Conservation (phyloP, 1,140 invertebrate genomes). For the Bombus consobrinus region DNA sequence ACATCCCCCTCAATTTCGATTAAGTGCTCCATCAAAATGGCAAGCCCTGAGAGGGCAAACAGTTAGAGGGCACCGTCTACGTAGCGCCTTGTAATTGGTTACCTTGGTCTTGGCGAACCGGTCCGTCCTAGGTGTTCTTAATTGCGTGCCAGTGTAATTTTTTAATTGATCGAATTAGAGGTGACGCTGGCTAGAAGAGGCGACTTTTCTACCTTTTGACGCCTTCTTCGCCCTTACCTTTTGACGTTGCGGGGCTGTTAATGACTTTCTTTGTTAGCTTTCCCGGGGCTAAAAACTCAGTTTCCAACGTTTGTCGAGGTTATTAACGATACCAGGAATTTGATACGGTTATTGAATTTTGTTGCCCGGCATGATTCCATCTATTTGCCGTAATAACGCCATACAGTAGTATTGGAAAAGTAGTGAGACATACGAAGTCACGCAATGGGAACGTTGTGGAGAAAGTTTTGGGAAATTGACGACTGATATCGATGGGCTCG, state of each 20-base stretch:
- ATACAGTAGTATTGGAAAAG: background rate
- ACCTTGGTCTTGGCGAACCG: background rate
- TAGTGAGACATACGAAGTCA: background rate
- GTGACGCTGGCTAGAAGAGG: no score
- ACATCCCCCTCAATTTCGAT: slow-evolving; percentile 53
- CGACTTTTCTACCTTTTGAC: background rate
- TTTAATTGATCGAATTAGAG: slow-evolving; percentile 21
- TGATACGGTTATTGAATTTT: background rate
- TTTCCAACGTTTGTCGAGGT: background rate
- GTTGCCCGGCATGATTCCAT: background rate
- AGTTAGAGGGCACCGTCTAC: slow-evolving; percentile 33
- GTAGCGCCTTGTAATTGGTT: slow-evolving; percentile 42
- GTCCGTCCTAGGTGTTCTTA: background rate
- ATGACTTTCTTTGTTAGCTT: background rate
- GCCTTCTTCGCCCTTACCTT: background rate
- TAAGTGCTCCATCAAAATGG: slow-evolving; percentile 56
- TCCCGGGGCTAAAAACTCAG: background rate
- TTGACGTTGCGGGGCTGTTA: background rate
- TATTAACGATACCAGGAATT: background rate
- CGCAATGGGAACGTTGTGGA: background rate
- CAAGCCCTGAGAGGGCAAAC: slow-evolving; percentile 47
- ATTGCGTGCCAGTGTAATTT: background rate
- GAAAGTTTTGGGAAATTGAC: background rate
- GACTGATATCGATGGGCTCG: background rate
- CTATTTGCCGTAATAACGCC: background rate